Evolutionary conservation across 2,888 invertebrate species (phyloP), one percentile per base, ranked within the genome.

Genomic region (Tromatobia lineatoria): DNA sequence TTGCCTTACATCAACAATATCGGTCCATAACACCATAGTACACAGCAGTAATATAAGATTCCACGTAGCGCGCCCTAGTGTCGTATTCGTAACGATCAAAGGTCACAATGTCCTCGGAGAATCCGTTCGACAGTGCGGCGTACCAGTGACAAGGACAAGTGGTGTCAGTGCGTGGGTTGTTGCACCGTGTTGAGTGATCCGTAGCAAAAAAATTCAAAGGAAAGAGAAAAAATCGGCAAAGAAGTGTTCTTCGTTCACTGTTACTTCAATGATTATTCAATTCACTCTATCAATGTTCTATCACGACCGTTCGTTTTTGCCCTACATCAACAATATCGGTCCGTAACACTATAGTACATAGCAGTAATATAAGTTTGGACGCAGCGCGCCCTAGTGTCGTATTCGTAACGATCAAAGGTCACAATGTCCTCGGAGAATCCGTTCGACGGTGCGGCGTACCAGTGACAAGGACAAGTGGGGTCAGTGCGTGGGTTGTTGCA

Each of bases 401-500:
- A 23, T 69, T 54, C 73, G 83, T 73, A 78, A 83, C 70, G 83
- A 85, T 78, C 75, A 86, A 88, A 88, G 89, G 88, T 89, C 85
- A 86, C 74, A 50, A 38, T 66, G 87, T 87, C 87, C 87, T 87
- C 83, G 67, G n/a, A 25, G 59, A 23, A 18, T 34, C 54, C 52
- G 74, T 77, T 64, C 20, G 11, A 66, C 59, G 76, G 80, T 79
- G 73, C 80, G 86, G 83, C 25, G 74, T 45, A 70, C 61, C 34
- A 57, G 79, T 78, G 82, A 80, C 89, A 90, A 90, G 91, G 90
- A 88, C 90, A 77, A 80, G 82, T 84, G 90, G 88, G 92, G 91
- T 92, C 90, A 91, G 87, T 85, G 92, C 91, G 92, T 93, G 92
- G 93, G 93, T 93, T 93, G 92, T 92, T 93, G 92, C 91, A 91